Conservation (phyloP, 2,888 invertebrate species). For the Rhaphigaster nebulosa region DNA sequence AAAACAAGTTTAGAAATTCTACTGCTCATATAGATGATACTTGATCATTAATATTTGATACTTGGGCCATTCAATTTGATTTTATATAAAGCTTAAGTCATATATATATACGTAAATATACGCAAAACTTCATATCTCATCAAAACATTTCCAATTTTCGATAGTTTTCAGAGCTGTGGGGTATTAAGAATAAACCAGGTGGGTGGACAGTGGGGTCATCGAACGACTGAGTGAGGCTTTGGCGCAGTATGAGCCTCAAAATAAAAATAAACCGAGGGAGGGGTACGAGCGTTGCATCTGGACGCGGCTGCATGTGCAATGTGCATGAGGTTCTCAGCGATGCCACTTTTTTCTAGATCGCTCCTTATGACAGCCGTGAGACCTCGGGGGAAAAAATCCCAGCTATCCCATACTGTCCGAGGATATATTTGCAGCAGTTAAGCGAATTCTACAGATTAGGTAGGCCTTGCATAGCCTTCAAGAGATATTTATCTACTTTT, state of each 20-base stretch:
- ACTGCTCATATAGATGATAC: too few species aligned
- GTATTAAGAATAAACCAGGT: not conserved
- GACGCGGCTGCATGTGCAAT: not conserved
- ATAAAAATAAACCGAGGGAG: not conserved
- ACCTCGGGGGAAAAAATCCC: not conserved
- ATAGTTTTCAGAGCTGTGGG: not conserved
- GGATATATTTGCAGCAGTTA: not conserved
- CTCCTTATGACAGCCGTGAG: not conserved
- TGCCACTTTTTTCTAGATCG: not conserved
- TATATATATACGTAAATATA: too few species aligned
- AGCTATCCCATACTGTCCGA: not conserved
- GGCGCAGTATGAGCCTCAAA: constrained; percentile 19
- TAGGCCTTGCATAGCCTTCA: not conserved
- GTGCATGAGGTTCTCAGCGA: not conserved
- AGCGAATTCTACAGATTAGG: not conserved
- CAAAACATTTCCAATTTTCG: too few species aligned
- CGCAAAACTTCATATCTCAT: too few species aligned
- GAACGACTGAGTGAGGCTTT: not conserved
- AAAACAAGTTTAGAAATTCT: too few species aligned
- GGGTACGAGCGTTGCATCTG: not conserved
- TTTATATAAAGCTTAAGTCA: too few species aligned
- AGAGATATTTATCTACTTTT: not conserved
- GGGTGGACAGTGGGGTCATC: constrained; percentile 6
- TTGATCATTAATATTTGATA: too few species aligned
- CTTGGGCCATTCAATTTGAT: too few species aligned